Conservation (phyloP, 2,797 vertebrate genomes). For the Acanthis flammea region DNA sequence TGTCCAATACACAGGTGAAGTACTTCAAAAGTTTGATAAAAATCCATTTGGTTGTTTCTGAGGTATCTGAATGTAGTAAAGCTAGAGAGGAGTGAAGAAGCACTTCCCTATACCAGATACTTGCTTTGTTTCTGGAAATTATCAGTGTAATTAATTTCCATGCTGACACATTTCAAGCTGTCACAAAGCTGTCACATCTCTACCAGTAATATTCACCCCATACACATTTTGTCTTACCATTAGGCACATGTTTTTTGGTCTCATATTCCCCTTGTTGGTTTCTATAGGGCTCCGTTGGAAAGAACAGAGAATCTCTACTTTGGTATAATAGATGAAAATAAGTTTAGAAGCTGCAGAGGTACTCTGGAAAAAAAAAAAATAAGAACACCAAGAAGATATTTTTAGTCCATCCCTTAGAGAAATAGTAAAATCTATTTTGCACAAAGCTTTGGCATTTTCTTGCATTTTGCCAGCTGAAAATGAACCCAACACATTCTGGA, state of each 20-base stretch:
- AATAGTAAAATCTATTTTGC: neutral
- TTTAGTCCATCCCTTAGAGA: neutral
- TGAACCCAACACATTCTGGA: neutral
- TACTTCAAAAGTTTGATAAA: neutral
- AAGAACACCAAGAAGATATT: neutral
- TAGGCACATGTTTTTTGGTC: neutral
- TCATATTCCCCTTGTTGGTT: neutral
- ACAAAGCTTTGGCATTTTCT: neutral
- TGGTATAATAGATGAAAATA: neutral
- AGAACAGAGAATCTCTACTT: neutral
- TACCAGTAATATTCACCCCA: neutral
- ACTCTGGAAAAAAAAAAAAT: neutral
- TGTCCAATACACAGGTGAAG: neutral
- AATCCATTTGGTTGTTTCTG: neutral
- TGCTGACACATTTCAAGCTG: neutral
- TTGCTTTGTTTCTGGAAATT: neutral
- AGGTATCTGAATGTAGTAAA: neutral
- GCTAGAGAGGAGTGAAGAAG: neutral
- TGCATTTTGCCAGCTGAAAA: neutral
- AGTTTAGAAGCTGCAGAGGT: neutral
- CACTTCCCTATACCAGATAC: neutral
- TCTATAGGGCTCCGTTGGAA: neutral
- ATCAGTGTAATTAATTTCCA: neutral
- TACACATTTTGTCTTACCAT: neutral
- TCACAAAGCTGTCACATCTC: neutral